Evolutionary conservation across 1,140 invertebrate species (phyloP), one percentile per base, ranked within the genome.

Genomic region (Ostrea denselamellosa): DNA sequence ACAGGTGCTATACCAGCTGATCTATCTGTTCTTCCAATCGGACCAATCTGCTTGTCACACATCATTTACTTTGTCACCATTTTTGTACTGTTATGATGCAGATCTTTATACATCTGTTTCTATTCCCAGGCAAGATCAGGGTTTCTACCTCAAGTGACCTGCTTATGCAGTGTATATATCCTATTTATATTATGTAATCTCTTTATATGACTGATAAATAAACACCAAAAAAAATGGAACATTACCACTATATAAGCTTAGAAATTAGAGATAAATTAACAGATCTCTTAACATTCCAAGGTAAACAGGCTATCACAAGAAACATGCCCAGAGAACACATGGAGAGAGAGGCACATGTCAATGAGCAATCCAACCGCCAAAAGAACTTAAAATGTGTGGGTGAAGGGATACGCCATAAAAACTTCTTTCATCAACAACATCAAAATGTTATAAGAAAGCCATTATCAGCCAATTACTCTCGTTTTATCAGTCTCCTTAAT

Each of bases 221-320:
- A 7, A 17, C 56, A 44, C 34, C 34, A 62, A 62, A 62, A 56
- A n/a, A 62, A 62, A 19, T 19, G n/a, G 56, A 17, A 62, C 17
- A 62, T 62, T 62, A 17, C 56, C 56, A 62, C n/a, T 19, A n/a
- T 62, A 62, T 19, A 62, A 62, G 56, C 56, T n/a, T 62, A 7
- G 19, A 62, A 62, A 62, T 62, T 62, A 62, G n/a, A 62, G 56
- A 62, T 62, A 62, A 62, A 62, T 62, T 28, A 71, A 71, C 28
- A 12, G 28, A 71, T 28, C 22, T 71, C 68, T 71, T 71, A 71
- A 28, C 68, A 71, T 71, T 71, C 68, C 25, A 71, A 71, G 68
- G 28, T 14, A 71, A 71, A 28, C 9, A 62, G 56, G 56, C n/a
- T 62, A 71, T 71, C 68, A 22, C 8, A 28, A 8, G 14, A 25